phyloP scores from a whole-genome alignment of 2,113 vertebrate species.

The Embiotoca jacksoni region DNA sequence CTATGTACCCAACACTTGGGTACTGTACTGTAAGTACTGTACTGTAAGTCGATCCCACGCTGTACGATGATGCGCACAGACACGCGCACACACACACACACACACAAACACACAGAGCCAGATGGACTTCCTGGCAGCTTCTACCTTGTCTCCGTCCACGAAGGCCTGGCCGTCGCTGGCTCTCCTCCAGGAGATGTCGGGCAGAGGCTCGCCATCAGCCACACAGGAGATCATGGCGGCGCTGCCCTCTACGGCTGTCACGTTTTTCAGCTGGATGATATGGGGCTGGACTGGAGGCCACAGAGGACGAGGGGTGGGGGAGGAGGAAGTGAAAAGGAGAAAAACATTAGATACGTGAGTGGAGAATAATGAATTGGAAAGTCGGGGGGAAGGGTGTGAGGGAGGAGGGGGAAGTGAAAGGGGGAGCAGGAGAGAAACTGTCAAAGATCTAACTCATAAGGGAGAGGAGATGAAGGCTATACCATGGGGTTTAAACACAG shows the following conservation, averaged over 20 bases:
- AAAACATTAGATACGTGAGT: conserved; percentile 11
- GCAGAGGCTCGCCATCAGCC: conserved; percentile 95
- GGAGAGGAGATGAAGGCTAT: conserved; percentile 50
- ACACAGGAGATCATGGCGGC: conserved; percentile 93
- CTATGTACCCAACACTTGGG: background rate
- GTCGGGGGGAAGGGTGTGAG: background rate
- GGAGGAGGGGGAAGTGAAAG: background rate
- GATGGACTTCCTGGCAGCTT: conserved; percentile 40
- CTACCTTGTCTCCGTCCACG: conserved; percentile 93
- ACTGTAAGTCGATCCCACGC: background rate
- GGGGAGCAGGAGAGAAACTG: conserved; percentile 22
- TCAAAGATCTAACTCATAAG: conserved; percentile 26
- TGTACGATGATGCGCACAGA: background rate
- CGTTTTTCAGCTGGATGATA: conserved; percentile 96
- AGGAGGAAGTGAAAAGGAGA: background rate
- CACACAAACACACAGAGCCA: conserved; percentile 6
- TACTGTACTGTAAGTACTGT: background rate
- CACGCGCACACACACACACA: background rate
- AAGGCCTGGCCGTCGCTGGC: conserved; percentile 90
- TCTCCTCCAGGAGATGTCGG: conserved; percentile 97
- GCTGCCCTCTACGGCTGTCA: conserved; percentile 93
- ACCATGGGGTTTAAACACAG: conserved; percentile 51
- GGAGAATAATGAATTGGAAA: background rate
- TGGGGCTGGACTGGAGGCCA: conserved; percentile 93
- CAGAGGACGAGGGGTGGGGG: background rate